phyloP scores from a whole-genome alignment of 2,888 invertebrate species.

The Linnaemya vulpina region DNA sequence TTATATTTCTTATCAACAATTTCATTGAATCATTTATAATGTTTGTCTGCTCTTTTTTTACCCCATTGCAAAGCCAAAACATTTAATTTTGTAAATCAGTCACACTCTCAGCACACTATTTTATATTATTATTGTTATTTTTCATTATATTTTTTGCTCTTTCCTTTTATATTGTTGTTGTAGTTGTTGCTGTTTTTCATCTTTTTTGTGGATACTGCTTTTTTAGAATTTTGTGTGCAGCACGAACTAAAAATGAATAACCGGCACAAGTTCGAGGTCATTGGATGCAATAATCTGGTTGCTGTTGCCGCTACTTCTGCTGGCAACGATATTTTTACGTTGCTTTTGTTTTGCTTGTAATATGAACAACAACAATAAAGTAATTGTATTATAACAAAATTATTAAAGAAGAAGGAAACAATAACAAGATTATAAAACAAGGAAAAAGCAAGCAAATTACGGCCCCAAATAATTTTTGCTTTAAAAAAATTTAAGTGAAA shows the following conservation, averaged over 20 bases:
- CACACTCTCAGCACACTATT: constrained; percentile 45
- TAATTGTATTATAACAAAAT: constrained; percentile 42
- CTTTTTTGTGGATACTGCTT: constrained; percentile 2
- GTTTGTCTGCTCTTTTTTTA: neutral
- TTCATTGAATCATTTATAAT: constrained; percentile 14
- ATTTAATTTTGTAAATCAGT: constrained; percentile 58
- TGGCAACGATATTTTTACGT: constrained; percentile 32
- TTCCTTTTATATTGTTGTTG: constrained; percentile 30
- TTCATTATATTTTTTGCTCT: neutral
- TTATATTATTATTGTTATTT: neutral
- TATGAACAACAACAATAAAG: constrained; percentile 12
- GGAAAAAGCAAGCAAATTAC: neutral
- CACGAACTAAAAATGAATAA: constrained; percentile 69
- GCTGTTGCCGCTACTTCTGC: constrained; percentile 46
- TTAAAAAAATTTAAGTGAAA: constrained; percentile 56
- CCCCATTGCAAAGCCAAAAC: constrained; percentile 38
- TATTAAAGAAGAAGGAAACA: constrained; percentile 26
- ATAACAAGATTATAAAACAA: neutral
- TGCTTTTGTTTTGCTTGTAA: constrained; percentile 36
- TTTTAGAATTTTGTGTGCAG: constrained; percentile 60
- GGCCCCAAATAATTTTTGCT: constrained; percentile 29
- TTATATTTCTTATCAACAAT: neutral
- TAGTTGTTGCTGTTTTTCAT: constrained; percentile 17
- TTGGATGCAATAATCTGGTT: constrained; percentile 75
- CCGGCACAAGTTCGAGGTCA: constrained; percentile 78